A percentile compares a stretch with the other conserved stretches of the same genome.
These are phyloP conservation scores for Dinocampus coccinellae DNA, from an alignment of 2,888 invertebrate species.

Conservation along the genomic window DNA sequence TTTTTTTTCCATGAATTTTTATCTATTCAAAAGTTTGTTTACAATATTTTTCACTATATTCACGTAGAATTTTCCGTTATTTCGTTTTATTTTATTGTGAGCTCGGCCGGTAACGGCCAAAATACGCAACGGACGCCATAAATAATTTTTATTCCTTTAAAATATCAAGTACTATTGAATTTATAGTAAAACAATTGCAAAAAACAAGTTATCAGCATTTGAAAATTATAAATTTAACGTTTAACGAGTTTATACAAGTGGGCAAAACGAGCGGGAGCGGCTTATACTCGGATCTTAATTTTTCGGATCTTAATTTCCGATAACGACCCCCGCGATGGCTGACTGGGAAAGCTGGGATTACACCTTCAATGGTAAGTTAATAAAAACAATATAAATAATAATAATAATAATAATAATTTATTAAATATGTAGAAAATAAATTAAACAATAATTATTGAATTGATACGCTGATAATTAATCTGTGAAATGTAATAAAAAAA, in stretches of 20 bases:
- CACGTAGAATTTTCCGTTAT: neutral
- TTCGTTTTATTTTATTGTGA: neutral
- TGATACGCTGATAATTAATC: too few relatives aligned
- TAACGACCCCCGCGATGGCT: constrained; percentile 58
- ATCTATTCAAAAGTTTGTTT: too few relatives aligned
- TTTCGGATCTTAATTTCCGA: constrained; percentile 63
- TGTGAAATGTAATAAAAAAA: too few relatives aligned
- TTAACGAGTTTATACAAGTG: constrained; percentile 43
- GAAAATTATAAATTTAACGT: neutral
- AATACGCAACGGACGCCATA: constrained; percentile 12
- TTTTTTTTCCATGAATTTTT: too few relatives aligned
- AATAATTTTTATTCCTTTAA: neutral
- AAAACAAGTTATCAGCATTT: neutral
- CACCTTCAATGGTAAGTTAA: constrained; percentile 74
- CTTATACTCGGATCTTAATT: constrained; percentile 66
- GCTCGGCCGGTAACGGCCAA: neutral
- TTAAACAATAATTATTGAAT: too few relatives aligned
- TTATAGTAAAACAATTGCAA: neutral
- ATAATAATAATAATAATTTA: neutral
- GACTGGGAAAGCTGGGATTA: constrained; percentile 74
- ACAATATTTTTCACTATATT: too few relatives aligned
- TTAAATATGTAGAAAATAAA: neutral
- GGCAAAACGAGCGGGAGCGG: constrained; percentile 64
- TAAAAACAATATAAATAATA: neutral
- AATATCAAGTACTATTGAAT: neutral